phyloP scores from a whole-genome alignment of 2,888 invertebrate genomes.

The Vesta saturnalis region DNA sequence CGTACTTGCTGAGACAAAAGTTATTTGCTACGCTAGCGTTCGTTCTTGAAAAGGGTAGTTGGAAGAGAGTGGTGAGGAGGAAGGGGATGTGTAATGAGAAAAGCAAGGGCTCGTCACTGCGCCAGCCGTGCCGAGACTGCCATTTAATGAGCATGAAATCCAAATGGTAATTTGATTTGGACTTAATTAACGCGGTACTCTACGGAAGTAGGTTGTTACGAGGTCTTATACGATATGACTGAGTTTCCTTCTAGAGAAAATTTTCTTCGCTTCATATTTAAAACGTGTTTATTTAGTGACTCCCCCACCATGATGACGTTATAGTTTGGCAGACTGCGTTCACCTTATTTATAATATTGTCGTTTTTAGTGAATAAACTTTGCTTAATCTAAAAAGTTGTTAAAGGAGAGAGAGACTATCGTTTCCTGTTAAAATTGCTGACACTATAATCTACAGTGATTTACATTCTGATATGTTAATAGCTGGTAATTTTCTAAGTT shows the following conservation, averaged over 20 bases:
- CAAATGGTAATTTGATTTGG: conserved; percentile 63
- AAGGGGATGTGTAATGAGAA: conserved; percentile 45
- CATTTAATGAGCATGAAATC: conserved; percentile 63
- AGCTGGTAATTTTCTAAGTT: conserved; percentile 25
- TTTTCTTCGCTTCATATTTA: conserved; percentile 24
- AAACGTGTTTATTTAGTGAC: conserved; percentile 27
- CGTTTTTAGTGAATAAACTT: conserved; percentile 28
- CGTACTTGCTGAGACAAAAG: conserved; percentile 37
- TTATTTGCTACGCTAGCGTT: conserved; percentile 37
- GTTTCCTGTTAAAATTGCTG: conserved; percentile 27
- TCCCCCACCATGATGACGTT: conserved; percentile 9
- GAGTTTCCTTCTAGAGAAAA: conserved; percentile 23
- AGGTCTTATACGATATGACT: conserved; percentile 35
- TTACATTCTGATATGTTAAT: conserved; percentile 30
- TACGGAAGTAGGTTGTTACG: conserved; percentile 40
- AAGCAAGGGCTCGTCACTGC: conserved; percentile 49
- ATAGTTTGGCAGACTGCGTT: conserved; percentile 26
- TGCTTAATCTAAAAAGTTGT: conserved; percentile 36
- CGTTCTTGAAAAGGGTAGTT: not conserved
- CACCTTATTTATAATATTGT: conserved; percentile 27
- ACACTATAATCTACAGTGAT: conserved; percentile 34
- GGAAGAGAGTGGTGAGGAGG: conserved; percentile 19
- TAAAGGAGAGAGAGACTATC: conserved; percentile 28
- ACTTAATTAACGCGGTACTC: conserved; percentile 60
- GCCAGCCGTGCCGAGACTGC: conserved; percentile 54